These are phyloP conservation scores for Podarcis cretensis DNA, from an alignment of 2,113 vertebrate genomes.

Conservation along the genomic window DNA sequence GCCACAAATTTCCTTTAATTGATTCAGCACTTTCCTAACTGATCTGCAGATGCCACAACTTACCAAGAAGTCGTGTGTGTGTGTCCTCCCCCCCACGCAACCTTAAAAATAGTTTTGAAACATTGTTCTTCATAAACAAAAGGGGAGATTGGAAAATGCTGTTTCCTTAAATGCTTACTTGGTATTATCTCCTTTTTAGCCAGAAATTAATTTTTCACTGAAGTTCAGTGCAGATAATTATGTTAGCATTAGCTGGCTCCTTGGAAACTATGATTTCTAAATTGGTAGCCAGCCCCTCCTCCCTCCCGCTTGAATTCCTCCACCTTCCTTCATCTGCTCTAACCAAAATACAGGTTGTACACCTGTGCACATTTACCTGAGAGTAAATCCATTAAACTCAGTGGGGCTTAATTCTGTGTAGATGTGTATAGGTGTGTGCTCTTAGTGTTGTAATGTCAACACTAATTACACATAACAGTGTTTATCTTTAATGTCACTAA, in stretches of 20 bases:
- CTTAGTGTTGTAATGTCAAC: background rate
- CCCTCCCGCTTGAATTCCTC: background rate
- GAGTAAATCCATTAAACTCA: background rate
- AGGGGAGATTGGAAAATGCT: background rate
- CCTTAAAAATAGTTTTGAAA: background rate
- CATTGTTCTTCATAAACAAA: background rate
- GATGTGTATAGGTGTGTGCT: background rate
- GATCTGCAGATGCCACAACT: slow-evolving; percentile 36
- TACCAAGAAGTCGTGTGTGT: background rate
- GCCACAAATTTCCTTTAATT: slow-evolving; percentile 66
- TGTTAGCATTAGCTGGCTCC: background rate
- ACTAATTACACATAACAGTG: too few species aligned
- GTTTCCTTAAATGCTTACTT: background rate
- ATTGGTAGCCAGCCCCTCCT: background rate
- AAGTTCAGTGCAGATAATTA: background rate
- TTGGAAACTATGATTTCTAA: background rate
- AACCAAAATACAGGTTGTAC: background rate
- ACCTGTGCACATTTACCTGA: too few species aligned
- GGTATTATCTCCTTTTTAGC: background rate
- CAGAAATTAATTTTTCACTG: background rate
- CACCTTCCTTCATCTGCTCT: background rate
- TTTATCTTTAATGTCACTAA: background rate
- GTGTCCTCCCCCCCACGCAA: background rate
- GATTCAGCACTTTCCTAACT: slow-evolving; percentile 53
- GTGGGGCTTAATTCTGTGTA: background rate